These are phyloP conservation scores for Machimus rusticus DNA, from an alignment of 2,888 invertebrate species.

Conservation along the genomic window DNA sequence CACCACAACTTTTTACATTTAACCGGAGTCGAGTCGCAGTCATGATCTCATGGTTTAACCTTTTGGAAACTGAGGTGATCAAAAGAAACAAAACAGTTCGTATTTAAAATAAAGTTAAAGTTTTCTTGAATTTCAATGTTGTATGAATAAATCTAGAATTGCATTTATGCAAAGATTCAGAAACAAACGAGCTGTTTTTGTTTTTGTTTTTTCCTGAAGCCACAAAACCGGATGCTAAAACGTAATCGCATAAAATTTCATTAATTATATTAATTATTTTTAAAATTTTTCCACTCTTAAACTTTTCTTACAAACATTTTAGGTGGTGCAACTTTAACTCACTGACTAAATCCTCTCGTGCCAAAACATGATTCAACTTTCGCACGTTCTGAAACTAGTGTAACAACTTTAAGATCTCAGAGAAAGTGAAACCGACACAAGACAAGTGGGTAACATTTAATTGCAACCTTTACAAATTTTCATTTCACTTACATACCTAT, in stretches of 20 bases:
- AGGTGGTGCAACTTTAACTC: neutral
- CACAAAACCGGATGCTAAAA: neutral
- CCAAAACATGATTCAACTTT: constrained; percentile 10
- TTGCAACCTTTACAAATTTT: constrained; percentile 12
- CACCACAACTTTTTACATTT: neutral
- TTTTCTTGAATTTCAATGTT: neutral
- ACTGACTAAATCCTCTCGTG: neutral
- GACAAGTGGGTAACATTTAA: constrained; percentile 23
- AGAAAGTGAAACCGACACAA: constrained; percentile 21
- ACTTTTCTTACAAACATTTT: neutral
- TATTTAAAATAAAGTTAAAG: neutral
- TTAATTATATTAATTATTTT: neutral
- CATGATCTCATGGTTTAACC: constrained; percentile 11
- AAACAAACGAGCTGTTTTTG: neutral
- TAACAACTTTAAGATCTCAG: constrained; percentile 5
- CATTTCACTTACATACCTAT: constrained; percentile 9
- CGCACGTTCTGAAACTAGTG: constrained; percentile 12
- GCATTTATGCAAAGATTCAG: neutral
- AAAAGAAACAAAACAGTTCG: neutral
- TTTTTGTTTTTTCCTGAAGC: neutral
- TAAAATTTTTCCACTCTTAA: no score
- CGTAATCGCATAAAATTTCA: neutral
- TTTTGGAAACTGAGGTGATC: neutral
- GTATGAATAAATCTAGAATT: neutral
- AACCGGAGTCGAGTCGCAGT: neutral